Conservation (phyloP, 1,140 invertebrate genomes). For the Teleopsis dalmanni region DNA sequence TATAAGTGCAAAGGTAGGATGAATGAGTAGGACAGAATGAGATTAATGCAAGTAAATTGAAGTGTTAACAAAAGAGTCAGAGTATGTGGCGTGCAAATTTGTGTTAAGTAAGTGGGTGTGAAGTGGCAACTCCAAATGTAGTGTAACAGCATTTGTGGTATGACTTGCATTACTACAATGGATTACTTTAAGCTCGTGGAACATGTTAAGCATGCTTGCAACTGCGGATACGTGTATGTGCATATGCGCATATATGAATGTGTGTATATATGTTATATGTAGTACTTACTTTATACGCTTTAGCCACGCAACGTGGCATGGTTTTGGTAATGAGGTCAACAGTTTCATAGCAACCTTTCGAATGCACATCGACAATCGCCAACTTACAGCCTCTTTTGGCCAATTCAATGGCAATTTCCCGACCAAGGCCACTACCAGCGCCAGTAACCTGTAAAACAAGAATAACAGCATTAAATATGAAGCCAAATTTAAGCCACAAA, state of each 20-base stretch:
- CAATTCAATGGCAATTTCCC: conserved; percentile 35
- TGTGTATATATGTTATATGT: not conserved
- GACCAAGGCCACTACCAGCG: conserved; percentile 39
- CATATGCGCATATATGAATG: not conserved
- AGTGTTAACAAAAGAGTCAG: too few species aligned
- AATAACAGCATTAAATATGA: not conserved
- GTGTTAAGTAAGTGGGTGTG: too few species aligned
- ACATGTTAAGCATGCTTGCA: not conserved
- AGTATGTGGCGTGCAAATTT: too few species aligned
- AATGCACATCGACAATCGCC: conserved; percentile 40
- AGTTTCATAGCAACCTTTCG: conserved; percentile 37
- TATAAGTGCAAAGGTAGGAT: not conserved
- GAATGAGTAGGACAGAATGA: not conserved
- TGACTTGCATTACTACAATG: too few species aligned
- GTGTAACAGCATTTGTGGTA: too few species aligned
- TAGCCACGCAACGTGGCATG: conserved; percentile 28
- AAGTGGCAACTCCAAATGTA: too few species aligned
- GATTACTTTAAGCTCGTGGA: not conserved
- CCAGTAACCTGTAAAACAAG: conserved; percentile 30
- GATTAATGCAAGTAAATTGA: too few species aligned
- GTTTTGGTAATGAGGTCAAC: conserved; percentile 29
- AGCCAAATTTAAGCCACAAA: not conserved
- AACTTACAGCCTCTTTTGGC: conserved; percentile 37
- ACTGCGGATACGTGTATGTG: not conserved
- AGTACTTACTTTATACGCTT: conserved; percentile 36